These are phyloP conservation scores for Chloropsis hardwickii DNA, from an alignment of 2,113 vertebrate genomes.

Conservation along the genomic window DNA sequence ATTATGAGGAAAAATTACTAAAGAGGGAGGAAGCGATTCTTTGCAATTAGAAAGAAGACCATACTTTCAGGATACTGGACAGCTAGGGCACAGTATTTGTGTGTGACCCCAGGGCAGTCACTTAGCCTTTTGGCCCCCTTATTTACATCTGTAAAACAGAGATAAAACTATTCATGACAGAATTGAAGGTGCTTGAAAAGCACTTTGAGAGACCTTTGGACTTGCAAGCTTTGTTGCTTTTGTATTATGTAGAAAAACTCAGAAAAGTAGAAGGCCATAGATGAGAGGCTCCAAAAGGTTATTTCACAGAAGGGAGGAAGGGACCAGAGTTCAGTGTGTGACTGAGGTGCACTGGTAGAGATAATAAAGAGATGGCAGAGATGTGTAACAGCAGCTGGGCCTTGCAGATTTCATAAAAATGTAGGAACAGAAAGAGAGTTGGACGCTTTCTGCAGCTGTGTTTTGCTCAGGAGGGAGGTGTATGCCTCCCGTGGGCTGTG, in stretches of 20 bases:
- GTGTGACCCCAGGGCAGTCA: neutral
- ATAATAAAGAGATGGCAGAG: slow-evolving; percentile 12
- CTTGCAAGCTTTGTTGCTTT: slow-evolving; percentile 3
- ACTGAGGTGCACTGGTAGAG: neutral
- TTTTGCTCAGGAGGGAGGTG: neutral
- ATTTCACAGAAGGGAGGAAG: slow-evolving; percentile 12
- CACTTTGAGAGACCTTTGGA: slow-evolving; percentile 5
- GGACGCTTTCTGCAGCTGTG: neutral
- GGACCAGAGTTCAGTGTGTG: neutral
- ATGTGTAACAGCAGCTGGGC: neutral
- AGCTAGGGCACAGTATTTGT: neutral
- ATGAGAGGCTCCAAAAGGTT: slow-evolving; percentile 25
- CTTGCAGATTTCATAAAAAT: neutral
- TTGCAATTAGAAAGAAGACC: neutral
- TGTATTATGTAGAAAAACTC: neutral
- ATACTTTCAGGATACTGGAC: neutral
- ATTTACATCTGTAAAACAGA: slow-evolving; percentile 40
- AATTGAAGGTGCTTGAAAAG: slow-evolving; percentile 28
- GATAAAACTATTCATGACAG: neutral
- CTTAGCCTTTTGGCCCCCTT: neutral
- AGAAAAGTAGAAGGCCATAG: neutral
- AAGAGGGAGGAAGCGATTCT: neutral
- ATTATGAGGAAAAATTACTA: neutral
- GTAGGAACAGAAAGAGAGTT: neutral
- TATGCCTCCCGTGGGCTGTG: neutral